Conservation (phyloP, 2,797 vertebrate species). For the Hylomyscus alleni region DNA sequence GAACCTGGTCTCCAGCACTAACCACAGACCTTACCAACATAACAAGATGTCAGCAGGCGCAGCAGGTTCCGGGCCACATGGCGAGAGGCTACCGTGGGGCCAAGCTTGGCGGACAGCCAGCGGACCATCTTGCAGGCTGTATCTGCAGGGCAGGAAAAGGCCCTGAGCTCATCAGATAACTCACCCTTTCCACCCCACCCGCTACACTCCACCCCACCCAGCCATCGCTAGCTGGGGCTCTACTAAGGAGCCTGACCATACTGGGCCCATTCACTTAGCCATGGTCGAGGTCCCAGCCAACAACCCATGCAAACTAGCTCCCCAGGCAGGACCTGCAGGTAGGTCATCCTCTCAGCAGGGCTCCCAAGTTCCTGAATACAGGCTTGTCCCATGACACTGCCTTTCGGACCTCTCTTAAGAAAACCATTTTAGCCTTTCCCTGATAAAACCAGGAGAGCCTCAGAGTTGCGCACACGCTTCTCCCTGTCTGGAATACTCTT, state of each 20-base stretch:
- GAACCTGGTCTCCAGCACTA: background rate
- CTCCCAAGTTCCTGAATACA: background rate
- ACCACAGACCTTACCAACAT: slow-evolving; percentile 91
- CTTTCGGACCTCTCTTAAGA: background rate
- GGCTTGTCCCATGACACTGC: background rate
- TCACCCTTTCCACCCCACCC: background rate
- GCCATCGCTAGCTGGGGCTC: background rate
- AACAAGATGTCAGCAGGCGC: slow-evolving; percentile 96
- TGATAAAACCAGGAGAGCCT: background rate
- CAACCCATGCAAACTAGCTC: background rate
- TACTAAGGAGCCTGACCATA: background rate
- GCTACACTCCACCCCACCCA: background rate
- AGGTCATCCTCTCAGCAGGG: background rate
- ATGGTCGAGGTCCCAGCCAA: background rate
- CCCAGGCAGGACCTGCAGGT: background rate
- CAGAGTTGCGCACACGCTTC: background rate
- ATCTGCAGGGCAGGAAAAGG: slow-evolving; percentile 89
- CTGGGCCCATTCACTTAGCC: background rate
- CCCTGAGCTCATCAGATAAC: slow-evolving; percentile 66
- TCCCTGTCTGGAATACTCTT: background rate
- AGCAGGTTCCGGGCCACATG: slow-evolving; percentile 96
- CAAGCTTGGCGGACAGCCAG: slow-evolving; percentile 97
- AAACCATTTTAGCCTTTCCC: background rate
- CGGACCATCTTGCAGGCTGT: slow-evolving; percentile 98
- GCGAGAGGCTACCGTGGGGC: slow-evolving; percentile 96